Evolutionary conservation across 2,113 vertebrate species (phyloP), one percentile per base, ranked within the genome.

Genomic region (Malurus alboscapulatus): DNA sequence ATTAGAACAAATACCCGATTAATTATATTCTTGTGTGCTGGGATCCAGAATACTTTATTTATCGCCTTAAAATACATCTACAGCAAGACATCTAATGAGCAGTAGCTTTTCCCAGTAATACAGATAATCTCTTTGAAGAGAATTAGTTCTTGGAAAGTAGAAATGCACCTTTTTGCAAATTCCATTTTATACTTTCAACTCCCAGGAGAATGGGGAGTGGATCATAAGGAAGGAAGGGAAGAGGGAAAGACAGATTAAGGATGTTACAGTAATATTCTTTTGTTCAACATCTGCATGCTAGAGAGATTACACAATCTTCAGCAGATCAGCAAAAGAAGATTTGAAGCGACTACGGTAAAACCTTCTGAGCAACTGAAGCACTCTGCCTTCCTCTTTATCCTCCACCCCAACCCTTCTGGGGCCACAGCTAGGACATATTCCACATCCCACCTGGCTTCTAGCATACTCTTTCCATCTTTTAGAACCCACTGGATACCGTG

Each of bases 241-340:
- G 91, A 91, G 32, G 63, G 76, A 91, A 95, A 89, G 84, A 85
- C 96, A 98, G 98, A 98, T 98, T 98, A 98, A 98, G 97, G 98
- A 98, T 98, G 98, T 98, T 98, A 98, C 97, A 98, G 97, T 98
- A 98, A 98, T 98, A 98, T 98, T 98, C 97, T 98, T 98, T 98
- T 95, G 90, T 92, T 98, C 95, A 95, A 98, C 97, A 98, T 98
- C 97, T 98, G 98, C 98, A 98, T 97, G 96, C 96, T 95, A 96
- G 94, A 84, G 95, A 98, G 98, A 98, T 98, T 98, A 98, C 98
- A 98, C 98, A 97, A 98, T 97, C 98, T 97, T 96, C 96, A 96
- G 96, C 97, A 97, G 98, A 98, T 98, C 98, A 98, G 97, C 95
- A 94, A 95, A 96, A 97, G 96, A 96, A 97, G 97, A 98, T 98